Percentiles rank a stretch among this genome's conserved stretches.
Evolutionary conservation across 2,888 invertebrate species (phyloP).

Genomic region (Lepidonotus clava): DNA sequence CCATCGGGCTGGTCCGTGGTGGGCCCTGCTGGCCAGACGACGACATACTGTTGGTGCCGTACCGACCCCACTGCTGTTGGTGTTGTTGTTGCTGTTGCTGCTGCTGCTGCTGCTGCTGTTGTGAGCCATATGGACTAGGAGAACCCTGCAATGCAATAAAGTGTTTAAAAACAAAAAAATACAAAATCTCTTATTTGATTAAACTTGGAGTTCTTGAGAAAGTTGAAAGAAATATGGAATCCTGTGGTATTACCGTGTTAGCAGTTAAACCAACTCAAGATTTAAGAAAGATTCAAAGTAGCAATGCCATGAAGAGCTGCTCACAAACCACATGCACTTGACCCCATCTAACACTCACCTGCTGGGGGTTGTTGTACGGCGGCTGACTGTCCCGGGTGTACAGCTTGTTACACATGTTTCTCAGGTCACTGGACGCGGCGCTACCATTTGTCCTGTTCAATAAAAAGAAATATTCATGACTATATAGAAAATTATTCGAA

Average conservation of each 20-base stretch:
- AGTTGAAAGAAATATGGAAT: too few species aligned
- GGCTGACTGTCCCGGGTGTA: slow-evolving; percentile 46
- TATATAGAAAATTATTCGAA: not conserved
- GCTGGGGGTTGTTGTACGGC: not conserved
- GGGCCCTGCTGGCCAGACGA: not conserved
- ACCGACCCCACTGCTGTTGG: not conserved
- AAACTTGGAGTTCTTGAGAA: too few species aligned
- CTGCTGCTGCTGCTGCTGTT: not conserved
- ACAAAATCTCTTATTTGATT: too few species aligned
- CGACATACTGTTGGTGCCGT: too few species aligned
- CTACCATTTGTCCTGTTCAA: not conserved
- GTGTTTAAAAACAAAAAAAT: too few species aligned
- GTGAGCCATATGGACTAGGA: slow-evolving; percentile 7
- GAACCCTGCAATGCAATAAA: not conserved
- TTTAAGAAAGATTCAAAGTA: too few species aligned
- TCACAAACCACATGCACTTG: too few species aligned
- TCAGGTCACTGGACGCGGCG: slow-evolving; percentile 15
- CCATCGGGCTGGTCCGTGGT: slow-evolving; percentile 70
- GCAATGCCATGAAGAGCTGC: too few species aligned
- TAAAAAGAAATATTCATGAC: not conserved
- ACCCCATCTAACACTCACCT: slow-evolving; percentile 29
- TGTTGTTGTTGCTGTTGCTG: slow-evolving; percentile 1
- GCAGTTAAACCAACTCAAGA: too few species aligned
- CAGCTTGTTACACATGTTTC: slow-evolving; percentile 56
- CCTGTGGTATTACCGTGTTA: too few species aligned